Evolutionary conservation across 2,888 invertebrate species (phyloP), one percentile per base, ranked within the genome.

Genomic region (Hyles lineata): DNA sequence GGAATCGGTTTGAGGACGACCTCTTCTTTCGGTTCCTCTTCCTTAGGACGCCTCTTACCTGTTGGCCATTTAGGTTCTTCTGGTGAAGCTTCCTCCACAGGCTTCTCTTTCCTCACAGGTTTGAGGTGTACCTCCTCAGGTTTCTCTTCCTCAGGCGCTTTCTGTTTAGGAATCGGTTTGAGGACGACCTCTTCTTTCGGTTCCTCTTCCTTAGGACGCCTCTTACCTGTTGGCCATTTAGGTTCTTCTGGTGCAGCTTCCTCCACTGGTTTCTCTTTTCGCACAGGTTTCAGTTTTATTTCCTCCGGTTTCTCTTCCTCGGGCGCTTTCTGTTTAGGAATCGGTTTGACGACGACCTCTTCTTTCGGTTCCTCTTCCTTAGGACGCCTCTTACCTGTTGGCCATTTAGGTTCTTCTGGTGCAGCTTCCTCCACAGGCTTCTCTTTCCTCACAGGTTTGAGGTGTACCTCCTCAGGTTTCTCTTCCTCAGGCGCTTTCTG

Each of bases 71-170:
- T 90, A 80, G 81, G 87, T 83, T 75, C 88, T 84, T 93, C 89
- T 7, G 69, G 69, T 43, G 19, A 25, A 25, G 32, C 25, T 32
- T 72, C 72, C 19, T 72, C 72, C 19, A 60, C 55, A 4, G 70
- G 52, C 50, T 62, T 70, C 21, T 76, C 72, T 71, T 70, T 52
- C 21, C 32, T 61, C 19, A 71, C 58, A 6, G 74, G 82, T 76
- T 72, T 74, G 3, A 79, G 85, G 74, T 90, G 88, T 8, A 92
- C 88, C 76, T 93, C 91, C 77, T 94, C 93, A 4, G 92, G 84
- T 77, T 76, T 89, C 77, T 91, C 88, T 73, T 90, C 87, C 21
- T 85, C 87, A 8, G 71, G 71, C 32, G 76, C 76, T 59, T 84
- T 71, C 76, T 78, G 76, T 76, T 75, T 75, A 79, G 67, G 82